Percentiles rank a stretch among this genome's conserved stretches.
Evolutionary conservation across 92 coral and sea anemone species (phyloP).

Genomic region (Zoanthus sociatus): DNA sequence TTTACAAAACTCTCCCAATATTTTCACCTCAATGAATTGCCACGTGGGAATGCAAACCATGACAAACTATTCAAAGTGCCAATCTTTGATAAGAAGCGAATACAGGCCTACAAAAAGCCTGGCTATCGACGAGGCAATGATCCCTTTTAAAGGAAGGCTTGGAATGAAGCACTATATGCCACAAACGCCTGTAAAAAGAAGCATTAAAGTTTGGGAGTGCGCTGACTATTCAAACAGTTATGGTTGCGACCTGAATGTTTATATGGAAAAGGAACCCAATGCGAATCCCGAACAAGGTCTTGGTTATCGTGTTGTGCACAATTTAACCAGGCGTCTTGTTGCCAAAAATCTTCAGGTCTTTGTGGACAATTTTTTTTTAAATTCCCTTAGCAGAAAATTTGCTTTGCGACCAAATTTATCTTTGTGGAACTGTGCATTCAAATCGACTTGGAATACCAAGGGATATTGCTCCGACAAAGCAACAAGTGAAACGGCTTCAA

Average conservation of each 20-base stretch:
- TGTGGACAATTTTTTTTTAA: too few species aligned
- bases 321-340: too few species aligned
- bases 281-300: too few species aligned
- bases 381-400: too few species aligned
- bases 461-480: constrained; percentile 25
- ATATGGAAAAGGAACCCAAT: neutral
- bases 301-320: too few species aligned
- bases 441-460: constrained; percentile 52
- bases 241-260: constrained; percentile 37
- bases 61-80: constrained; percentile 56
- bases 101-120: constrained; percentile 9
- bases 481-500: constrained; percentile 49
- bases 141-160: constrained; percentile 35
- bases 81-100: neutral
- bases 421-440: constrained; percentile 32
- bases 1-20: constrained; percentile 20
- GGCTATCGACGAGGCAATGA: constrained; percentile 45
- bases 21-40: constrained; percentile 41
- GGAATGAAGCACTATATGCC: constrained; percentile 61
- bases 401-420: too few species aligned
- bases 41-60: constrained; percentile 35
- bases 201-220: constrained; percentile 55
- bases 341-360: too few species aligned
- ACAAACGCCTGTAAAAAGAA: constrained; percentile 50
- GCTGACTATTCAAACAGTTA: constrained; percentile 50